These are phyloP conservation scores for Leptinotarsa texana DNA, from an alignment of 1,140 invertebrate genomes.

Conservation along the genomic window DNA sequence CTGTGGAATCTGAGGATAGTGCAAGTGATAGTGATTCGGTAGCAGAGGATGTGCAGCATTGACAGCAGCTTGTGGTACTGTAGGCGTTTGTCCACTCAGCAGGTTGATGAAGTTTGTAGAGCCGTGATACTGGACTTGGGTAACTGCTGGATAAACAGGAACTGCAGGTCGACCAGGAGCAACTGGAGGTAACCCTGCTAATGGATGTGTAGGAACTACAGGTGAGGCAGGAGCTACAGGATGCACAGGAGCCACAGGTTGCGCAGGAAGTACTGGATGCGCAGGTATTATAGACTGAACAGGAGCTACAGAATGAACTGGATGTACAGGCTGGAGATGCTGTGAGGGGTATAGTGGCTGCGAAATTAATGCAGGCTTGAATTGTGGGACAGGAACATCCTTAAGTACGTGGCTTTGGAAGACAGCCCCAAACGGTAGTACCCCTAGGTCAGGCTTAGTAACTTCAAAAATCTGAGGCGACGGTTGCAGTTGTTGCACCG, in stretches of 20 bases:
- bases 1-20: slow-evolving; percentile 36
- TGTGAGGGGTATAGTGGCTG: slow-evolving; percentile 6
- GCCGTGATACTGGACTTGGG: slow-evolving; percentile 36
- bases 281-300: not conserved
- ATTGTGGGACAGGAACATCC: slow-evolving; percentile 27
- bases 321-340: not conserved
- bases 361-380: slow-evolving; percentile 18
- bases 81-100: not conserved
- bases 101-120: slow-evolving; percentile 29
- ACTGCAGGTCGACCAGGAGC: not conserved
- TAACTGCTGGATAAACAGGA: not conserved
- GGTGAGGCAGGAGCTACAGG: not conserved
- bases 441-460: slow-evolving; percentile 42
- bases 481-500: slow-evolving; percentile 12
- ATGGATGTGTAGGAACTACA: slow-evolving; percentile 7
- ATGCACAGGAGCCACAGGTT: not conserved
- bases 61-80: slow-evolving; percentile 5
- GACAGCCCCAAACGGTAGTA: slow-evolving; percentile 40
- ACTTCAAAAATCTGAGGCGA: slow-evolving; percentile 43
- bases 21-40: slow-evolving; percentile 28
- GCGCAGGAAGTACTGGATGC: slow-evolving; percentile 15
- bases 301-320: not conserved
- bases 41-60: slow-evolving; percentile 14
- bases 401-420: slow-evolving; percentile 38
- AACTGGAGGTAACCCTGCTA: slow-evolving; percentile 14